Percentiles rank a stretch among this genome's conserved stretches.
Evolutionary conservation across 2,113 vertebrate species (phyloP).

Genomic region (Nesogale talazaci): DNA sequence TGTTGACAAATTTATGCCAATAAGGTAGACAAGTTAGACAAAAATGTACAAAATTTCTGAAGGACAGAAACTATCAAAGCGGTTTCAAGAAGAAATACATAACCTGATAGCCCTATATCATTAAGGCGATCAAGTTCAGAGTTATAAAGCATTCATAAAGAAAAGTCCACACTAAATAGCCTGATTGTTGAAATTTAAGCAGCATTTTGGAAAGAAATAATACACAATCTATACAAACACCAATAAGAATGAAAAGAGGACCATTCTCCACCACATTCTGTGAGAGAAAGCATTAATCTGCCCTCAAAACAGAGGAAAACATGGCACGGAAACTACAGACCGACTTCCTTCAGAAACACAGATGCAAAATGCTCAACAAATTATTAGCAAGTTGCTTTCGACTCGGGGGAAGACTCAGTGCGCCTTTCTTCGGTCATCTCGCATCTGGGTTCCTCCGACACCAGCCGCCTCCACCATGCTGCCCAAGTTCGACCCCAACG

Average conservation of each 20-base stretch:
- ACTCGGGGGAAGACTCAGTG: too few species aligned
- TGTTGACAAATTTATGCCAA: not conserved
- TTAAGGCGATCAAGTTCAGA: not conserved
- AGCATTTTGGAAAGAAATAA: not conserved
- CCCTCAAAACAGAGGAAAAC: too few species aligned
- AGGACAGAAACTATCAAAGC: not conserved
- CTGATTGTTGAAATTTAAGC: not conserved
- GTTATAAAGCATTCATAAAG: too few species aligned
- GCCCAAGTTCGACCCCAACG: too few species aligned
- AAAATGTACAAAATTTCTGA: not conserved
- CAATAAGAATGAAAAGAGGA: not conserved
- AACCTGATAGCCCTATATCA: not conserved
- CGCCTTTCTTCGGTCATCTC: too few species aligned
- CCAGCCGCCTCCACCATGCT: too few species aligned
- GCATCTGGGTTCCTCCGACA: too few species aligned
- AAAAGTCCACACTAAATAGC: not conserved
- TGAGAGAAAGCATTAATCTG: too few species aligned
- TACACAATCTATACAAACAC: not conserved
- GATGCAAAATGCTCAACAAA: too few species aligned
- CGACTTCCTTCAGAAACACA: too few species aligned
- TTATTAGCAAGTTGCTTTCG: too few species aligned
- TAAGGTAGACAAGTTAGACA: not conserved
- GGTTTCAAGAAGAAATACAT: not conserved
- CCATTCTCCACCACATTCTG: not conserved
- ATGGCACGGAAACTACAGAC: too few species aligned